A percentile compares a stretch with the other conserved stretches of the same genome.
Conservation (phyloP, 2,113 vertebrate species). For the Corynorhinus townsendii region DNA sequence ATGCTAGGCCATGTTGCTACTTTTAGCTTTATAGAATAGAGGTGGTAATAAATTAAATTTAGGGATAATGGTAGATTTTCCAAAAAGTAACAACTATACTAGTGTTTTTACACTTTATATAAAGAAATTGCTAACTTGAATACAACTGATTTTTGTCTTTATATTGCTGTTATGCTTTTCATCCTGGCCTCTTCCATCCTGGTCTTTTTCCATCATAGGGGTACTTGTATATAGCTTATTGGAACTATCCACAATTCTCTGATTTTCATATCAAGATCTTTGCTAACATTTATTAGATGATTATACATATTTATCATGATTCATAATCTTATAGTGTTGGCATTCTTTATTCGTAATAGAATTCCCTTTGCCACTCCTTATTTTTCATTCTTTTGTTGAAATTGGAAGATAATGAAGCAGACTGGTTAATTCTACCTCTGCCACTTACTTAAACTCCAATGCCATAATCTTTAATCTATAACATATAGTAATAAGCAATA, state of each 20-base stretch:
- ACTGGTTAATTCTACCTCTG: background rate
- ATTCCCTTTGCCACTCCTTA: background rate
- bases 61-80: background rate
- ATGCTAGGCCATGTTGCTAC: background rate
- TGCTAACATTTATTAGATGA: background rate
- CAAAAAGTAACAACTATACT: background rate
- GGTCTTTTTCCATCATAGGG: background rate
- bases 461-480: background rate
- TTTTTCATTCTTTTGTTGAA: slow-evolving; percentile 6
- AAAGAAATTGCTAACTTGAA: background rate
- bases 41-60: background rate
- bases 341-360: background rate
- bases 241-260: background rate
- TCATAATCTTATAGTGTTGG: background rate
- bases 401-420: background rate
- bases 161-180: background rate
- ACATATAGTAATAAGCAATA: background rate
- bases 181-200: background rate
- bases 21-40: background rate
- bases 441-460: background rate
- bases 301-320: background rate
- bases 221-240: background rate
- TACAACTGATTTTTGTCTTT: background rate
- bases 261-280: background rate
- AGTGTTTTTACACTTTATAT: background rate